Conservation (phyloP, 2,888 invertebrate species). For the Pardosa pseudoannulata region DNA sequence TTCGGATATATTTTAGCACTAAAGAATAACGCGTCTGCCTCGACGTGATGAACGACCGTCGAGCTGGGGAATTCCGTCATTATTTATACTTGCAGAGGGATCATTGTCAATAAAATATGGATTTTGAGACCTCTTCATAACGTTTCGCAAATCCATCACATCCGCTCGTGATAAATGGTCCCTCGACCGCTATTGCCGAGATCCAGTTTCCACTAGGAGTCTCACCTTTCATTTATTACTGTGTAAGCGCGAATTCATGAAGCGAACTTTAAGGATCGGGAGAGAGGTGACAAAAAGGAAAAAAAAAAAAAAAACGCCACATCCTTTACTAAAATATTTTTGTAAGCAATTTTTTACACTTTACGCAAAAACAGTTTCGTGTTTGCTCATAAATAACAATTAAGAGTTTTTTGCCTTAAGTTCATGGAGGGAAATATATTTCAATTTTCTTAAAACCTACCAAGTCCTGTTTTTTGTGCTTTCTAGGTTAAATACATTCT, state of each 20-base stretch:
- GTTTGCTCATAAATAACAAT: background rate
- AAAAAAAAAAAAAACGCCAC: background rate
- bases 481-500: too few species aligned
- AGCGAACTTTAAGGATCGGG: too few species aligned
- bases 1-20: background rate
- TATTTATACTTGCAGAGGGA: constrained; percentile 68
- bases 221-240: background rate
- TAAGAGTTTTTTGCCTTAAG: background rate
- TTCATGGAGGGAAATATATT: background rate
- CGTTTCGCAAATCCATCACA: constrained; percentile 50
- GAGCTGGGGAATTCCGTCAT: constrained; percentile 34
- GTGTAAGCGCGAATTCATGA: background rate
- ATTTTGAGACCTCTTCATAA: constrained; percentile 68
- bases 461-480: too few species aligned
- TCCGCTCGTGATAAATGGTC: constrained; percentile 43
- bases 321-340: background rate
- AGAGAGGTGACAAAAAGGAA: too few species aligned
- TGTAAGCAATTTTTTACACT: background rate
- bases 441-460: background rate
- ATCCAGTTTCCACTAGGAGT: background rate
- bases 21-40: constrained; percentile 37
- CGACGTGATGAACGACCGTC: constrained; percentile 36
- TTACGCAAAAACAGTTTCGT: background rate
- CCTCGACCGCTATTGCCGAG: background rate
- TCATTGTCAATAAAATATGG: constrained; percentile 69